Base-by-base conservation (phyloP, 2,797 vertebrate species). In the Thunnus albacares region DNA sequence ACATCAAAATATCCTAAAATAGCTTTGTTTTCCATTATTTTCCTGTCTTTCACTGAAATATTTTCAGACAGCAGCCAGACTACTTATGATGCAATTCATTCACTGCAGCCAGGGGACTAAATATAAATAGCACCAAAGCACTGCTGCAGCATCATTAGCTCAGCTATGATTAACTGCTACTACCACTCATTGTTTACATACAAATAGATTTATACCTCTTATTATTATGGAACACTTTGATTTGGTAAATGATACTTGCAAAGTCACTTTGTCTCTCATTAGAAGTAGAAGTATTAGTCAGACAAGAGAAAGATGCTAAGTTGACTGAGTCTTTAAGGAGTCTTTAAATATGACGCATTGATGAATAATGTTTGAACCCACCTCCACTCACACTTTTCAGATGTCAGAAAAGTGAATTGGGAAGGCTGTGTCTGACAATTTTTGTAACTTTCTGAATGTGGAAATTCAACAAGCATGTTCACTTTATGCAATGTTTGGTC, bases 141-240 rank as follows among this genome's bases (percentile, higher is more conserved):
- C 53, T 9, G 20, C n/a, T 69, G 71, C 63, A 73, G 76, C n/a
- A 73, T 76, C 69, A 79, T 78, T 76, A 82, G 24, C 58, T 67
- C 24, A 57, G 58, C 66, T 49, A 56, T 76, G 71, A 84, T 81
- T 69, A 82, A 82, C 49, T 58, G 24, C 58, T 57, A 13, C 18
- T 47, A 64, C 38, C 62, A 22, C 55, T 68, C 62, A 75, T 51
- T 59, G 69, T 78, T 71, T 56, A 43, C 7, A 53, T 38, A 66
- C 26, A 41, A 22, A 52, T 66, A 67, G 60, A 75, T 61, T 49
- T 55, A 24, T 58, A 68, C 22, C 52, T 59, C 38, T 64, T 49
- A 66, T 84, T 79, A 41, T 49, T 18, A n/a, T n/a, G 51, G 72
- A 41, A 8, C 71, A 63, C 30, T 17, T 65, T 5, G 3, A 22